A percentile compares a stretch with the other conserved stretches of the same genome.
Evolutionary conservation across 2,797 vertebrate genomes (phyloP).

Genomic region (Epinephelus malabaricus): DNA sequence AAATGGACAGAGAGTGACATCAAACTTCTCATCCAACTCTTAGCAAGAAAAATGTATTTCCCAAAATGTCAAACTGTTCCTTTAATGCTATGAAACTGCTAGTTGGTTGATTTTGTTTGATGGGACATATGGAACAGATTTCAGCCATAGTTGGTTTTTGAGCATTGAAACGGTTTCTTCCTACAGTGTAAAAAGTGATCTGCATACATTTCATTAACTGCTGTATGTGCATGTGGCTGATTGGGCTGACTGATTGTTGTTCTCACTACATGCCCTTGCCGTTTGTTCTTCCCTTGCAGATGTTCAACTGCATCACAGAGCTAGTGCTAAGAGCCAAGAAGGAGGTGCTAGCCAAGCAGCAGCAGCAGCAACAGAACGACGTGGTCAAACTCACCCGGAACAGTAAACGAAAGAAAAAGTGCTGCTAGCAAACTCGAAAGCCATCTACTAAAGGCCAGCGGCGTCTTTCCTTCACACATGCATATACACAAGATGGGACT

Average conservation of each 20-base stretch:
- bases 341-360: constrained; percentile 97
- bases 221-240: constrained; percentile 9
- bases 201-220: neutral
- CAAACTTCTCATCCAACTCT: too few relatives aligned
- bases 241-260: neutral
- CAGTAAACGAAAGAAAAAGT: constrained; percentile 99
- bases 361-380: constrained; percentile 98
- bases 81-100: neutral
- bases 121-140: neutral
- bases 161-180: neutral
- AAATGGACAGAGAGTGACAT: too few relatives aligned
- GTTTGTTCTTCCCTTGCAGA: constrained; percentile 83
- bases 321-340: constrained; percentile 98
- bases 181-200: neutral
- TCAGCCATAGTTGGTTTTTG: neutral
- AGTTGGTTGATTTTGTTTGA: neutral
- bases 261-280: neutral
- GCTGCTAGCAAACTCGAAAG: constrained; percentile 90
- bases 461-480: constrained; percentile 53
- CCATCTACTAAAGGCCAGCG: constrained; percentile 56
- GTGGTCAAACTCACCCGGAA: constrained; percentile 98
- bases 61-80: too few relatives aligned
- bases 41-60: too few relatives aligned
- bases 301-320: constrained; percentile 99
- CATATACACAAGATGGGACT: constrained; percentile 76